Evolutionary conservation across 2,113 vertebrate species (phyloP).

Genomic region (Burhinus bistriatus): DNA sequence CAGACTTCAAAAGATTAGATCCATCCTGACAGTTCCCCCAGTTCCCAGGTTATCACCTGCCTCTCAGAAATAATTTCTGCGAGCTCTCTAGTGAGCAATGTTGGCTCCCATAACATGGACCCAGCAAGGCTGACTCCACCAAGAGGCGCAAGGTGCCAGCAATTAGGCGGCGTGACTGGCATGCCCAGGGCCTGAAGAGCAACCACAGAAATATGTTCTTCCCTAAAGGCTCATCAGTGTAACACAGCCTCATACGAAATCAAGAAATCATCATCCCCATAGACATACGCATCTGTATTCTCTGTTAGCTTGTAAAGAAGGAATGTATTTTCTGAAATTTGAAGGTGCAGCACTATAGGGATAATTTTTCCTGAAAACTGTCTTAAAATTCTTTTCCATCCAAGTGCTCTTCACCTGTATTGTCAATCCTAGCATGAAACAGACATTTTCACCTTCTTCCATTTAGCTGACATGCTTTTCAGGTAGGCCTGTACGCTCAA

Average conservation of each 20-base stretch:
- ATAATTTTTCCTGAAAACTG: background rate
- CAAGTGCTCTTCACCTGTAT: background rate
- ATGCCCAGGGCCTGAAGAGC: background rate
- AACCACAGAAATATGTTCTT: background rate
- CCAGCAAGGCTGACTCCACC: background rate
- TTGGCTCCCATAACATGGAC: background rate
- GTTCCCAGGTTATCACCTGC: background rate
- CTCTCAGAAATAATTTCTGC: background rate
- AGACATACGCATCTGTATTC: background rate
- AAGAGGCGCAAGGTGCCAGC: background rate
- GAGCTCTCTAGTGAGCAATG: background rate
- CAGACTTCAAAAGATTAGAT: background rate
- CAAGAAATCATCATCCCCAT: background rate
- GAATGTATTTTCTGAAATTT: background rate
- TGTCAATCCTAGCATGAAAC: background rate
- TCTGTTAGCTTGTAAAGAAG: background rate
- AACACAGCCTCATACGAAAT: background rate
- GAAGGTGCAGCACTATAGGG: background rate
- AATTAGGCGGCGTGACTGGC: background rate
- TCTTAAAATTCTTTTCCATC: background rate
- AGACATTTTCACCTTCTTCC: background rate
- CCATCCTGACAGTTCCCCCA: background rate
- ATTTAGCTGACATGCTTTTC: background rate
- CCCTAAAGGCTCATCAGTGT: background rate
- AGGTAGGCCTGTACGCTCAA: background rate